Conservation (phyloP, 2,797 vertebrate genomes). For the Podargus strigoides region DNA sequence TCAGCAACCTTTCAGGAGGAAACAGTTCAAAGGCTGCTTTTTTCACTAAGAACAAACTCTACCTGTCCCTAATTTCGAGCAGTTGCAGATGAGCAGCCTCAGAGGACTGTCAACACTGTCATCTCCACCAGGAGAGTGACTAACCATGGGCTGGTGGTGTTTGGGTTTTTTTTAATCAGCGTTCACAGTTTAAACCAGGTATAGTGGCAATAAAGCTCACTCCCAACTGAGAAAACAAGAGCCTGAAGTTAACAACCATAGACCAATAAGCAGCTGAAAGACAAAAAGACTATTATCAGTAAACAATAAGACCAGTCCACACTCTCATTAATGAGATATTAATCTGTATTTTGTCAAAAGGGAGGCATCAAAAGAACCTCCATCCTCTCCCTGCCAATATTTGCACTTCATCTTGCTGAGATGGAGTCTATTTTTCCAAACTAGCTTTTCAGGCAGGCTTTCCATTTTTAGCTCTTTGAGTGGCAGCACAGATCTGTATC, state of each 20-base stretch:
- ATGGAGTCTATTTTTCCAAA: background rate
- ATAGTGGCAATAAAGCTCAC: background rate
- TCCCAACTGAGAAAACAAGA: background rate
- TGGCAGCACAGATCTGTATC: conserved; percentile 30
- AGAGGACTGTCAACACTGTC: background rate
- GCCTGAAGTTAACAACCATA: background rate
- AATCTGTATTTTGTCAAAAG: background rate
- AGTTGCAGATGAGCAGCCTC: background rate
- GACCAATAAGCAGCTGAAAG: background rate
- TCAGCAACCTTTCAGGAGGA: background rate
- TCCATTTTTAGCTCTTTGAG: conserved; percentile 26
- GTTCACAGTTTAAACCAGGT: background rate
- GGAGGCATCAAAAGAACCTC: background rate
- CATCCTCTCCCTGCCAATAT: conserved; percentile 11
- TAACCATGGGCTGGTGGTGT: background rate
- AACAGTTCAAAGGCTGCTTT: background rate
- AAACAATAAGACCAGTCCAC: background rate
- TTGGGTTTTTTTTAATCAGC: background rate
- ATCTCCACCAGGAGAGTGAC: background rate
- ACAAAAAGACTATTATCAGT: background rate
- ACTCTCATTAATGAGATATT: background rate
- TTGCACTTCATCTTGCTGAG: background rate
- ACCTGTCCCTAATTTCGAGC: background rate
- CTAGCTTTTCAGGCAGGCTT: conserved; percentile 24
- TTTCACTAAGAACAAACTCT: background rate